A percentile compares a stretch with the other conserved stretches of the same genome.
Evolutionary conservation across 2,797 vertebrate genomes (phyloP).

Genomic region (Sebastes diploproa): DNA sequence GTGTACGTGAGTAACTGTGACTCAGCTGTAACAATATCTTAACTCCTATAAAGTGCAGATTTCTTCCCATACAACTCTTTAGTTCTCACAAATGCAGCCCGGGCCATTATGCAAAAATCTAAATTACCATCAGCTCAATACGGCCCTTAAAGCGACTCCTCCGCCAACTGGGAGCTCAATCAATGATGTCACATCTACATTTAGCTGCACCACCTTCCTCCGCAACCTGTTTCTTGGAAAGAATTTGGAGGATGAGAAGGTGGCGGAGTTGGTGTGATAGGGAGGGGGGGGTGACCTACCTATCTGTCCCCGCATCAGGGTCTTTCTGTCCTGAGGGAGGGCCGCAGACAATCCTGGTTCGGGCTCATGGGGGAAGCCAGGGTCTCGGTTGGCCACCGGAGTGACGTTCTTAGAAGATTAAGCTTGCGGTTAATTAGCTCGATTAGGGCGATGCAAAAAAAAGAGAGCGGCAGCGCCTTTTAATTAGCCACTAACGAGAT

Average conservation of each 20-base stretch:
- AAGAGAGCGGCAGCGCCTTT: slow-evolving; percentile 77
- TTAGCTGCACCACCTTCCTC: slow-evolving; percentile 54
- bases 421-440: slow-evolving; percentile 80
- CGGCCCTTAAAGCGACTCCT: slow-evolving; percentile 21
- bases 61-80: slow-evolving; percentile 29
- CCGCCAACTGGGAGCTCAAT: slow-evolving; percentile 37
- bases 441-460: slow-evolving; percentile 78
- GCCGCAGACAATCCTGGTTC: slow-evolving; percentile 70
- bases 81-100: slow-evolving; percentile 24
- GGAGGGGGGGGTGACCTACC: slow-evolving; percentile 67
- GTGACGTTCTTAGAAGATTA: slow-evolving; percentile 82
- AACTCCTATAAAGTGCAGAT: slow-evolving; percentile 11
- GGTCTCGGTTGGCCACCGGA: slow-evolving; percentile 73
- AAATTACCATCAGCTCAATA: slow-evolving; percentile 57
- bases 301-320: slow-evolving; percentile 65
- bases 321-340: slow-evolving; percentile 70
- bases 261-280: slow-evolving; percentile 34
- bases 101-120: slow-evolving; percentile 59
- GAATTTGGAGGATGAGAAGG: slow-evolving; percentile 41
- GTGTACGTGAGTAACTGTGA: slow-evolving; percentile 29
- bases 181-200: slow-evolving; percentile 65
- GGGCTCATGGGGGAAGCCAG: slow-evolving; percentile 61
- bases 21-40: slow-evolving; percentile 39
- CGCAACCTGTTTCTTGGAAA: slow-evolving; percentile 63
- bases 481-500: slow-evolving; percentile 86